Conservation (phyloP, 2,797 vertebrate species). For the Acanthis flammea region DNA sequence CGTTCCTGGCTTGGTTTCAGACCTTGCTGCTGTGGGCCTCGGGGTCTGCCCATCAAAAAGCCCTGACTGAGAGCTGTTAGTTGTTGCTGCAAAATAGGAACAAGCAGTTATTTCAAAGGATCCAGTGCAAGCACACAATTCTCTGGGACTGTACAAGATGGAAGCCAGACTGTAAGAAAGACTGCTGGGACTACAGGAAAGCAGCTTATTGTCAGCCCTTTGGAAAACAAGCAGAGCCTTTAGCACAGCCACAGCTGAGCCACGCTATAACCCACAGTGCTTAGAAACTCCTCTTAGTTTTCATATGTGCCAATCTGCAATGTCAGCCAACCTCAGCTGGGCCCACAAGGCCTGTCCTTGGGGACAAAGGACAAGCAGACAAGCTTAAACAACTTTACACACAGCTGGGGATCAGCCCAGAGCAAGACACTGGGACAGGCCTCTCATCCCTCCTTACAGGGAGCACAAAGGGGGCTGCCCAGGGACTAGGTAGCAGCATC, state of each 20-base stretch:
- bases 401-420: neutral
- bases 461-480: neutral
- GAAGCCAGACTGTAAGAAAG: neutral
- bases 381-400: neutral
- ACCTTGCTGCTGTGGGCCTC: neutral
- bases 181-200: neutral
- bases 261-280: neutral
- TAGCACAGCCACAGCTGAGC: neutral
- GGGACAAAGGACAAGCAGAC: neutral
- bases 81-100: constrained; percentile 36
- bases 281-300: neutral
- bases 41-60: neutral
- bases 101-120: neutral
- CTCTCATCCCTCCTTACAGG: neutral
- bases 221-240: neutral
- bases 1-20: neutral
- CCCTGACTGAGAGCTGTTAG: neutral
- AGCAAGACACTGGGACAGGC: neutral
- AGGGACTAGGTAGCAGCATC: neutral
- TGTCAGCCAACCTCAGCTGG: neutral
- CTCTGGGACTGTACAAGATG: neutral
- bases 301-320: neutral
- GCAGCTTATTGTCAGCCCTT: neutral
- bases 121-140: neutral
- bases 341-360: neutral